phyloP scores from a whole-genome alignment of 2,888 invertebrate species.

The Linnaemya vulpina region DNA sequence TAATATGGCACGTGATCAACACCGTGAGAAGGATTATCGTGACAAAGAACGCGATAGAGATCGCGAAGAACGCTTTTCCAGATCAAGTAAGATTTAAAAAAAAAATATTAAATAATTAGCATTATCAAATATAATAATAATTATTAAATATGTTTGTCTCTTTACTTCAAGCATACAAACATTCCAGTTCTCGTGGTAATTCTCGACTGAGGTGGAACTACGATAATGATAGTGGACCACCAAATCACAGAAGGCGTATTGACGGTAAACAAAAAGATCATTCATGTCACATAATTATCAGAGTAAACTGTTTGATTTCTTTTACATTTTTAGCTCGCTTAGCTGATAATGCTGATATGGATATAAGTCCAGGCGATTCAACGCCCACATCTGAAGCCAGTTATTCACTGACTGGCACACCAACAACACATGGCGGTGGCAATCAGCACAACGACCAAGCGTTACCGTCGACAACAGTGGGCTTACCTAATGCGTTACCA shows the following conservation, averaged over 20 bases:
- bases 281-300: neutral
- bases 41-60: conserved; percentile 84
- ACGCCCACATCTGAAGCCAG: conserved; percentile 93
- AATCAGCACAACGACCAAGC: conserved; percentile 75
- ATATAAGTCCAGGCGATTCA: conserved; percentile 95
- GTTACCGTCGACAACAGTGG: conserved; percentile 76
- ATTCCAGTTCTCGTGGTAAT: conserved; percentile 88
- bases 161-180: conserved; percentile 86
- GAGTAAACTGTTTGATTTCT: neutral
- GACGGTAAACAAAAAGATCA: conserved; percentile 76
- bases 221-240: conserved; percentile 81
- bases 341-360: conserved; percentile 92
- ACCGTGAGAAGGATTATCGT: conserved; percentile 83
- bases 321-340: conserved; percentile 76
- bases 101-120: too few species aligned
- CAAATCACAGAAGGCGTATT: conserved; percentile 82
- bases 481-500: conserved; percentile 85
- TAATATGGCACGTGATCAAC: conserved; percentile 82
- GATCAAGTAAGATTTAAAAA: conserved; percentile 80
- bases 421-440: conserved; percentile 78
- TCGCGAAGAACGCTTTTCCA: conserved; percentile 83
- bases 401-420: conserved; percentile 84
- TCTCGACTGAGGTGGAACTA: conserved; percentile 83
- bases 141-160: neutral
- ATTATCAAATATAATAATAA: too few species aligned